Evolutionary conservation across 1,140 invertebrate genomes (phyloP).

Genomic region (Cotesia glomerata): DNA sequence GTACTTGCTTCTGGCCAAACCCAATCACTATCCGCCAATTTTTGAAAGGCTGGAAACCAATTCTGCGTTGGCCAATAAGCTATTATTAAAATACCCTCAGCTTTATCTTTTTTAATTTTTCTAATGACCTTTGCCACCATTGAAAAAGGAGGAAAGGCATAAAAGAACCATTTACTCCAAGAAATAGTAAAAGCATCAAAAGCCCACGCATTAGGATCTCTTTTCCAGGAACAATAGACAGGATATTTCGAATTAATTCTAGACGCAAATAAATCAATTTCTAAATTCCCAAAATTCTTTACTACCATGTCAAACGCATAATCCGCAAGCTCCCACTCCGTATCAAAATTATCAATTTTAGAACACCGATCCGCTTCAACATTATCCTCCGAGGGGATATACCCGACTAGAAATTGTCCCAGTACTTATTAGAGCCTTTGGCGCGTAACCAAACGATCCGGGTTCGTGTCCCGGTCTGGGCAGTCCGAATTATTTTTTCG

Average conservation of each 20-base stretch:
- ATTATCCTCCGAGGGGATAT: constrained; percentile 38
- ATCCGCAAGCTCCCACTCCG: constrained; percentile 22
- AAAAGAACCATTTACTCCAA: constrained; percentile 27
- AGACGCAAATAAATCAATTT: constrained; percentile 39
- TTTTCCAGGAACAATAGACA: constrained; percentile 31
- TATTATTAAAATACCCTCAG: constrained; percentile 39
- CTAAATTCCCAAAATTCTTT: constrained; percentile 30
- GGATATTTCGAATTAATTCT: constrained; percentile 37
- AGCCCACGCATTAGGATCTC: constrained; percentile 32
- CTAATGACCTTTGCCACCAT: constrained; percentile 33
- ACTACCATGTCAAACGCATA: constrained; percentile 30
- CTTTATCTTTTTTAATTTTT: constrained; percentile 37
- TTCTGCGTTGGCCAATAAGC: constrained; percentile 35
- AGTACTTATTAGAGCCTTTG: no score
- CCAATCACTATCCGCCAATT: not conserved
- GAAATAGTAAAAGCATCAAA: constrained; percentile 36
- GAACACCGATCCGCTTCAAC: constrained; percentile 34
- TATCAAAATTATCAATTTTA: constrained; percentile 22
- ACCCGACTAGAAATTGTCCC: no score
- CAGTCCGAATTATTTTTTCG: no score
- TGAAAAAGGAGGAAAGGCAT: constrained; percentile 39
- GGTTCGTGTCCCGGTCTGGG: no score
- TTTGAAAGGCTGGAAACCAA: constrained; percentile 33
- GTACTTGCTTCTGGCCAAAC: constrained; percentile 5
- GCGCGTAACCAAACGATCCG: no score